Base-by-base conservation (phyloP, 2,113 vertebrate genomes). In the Apus apus region DNA sequence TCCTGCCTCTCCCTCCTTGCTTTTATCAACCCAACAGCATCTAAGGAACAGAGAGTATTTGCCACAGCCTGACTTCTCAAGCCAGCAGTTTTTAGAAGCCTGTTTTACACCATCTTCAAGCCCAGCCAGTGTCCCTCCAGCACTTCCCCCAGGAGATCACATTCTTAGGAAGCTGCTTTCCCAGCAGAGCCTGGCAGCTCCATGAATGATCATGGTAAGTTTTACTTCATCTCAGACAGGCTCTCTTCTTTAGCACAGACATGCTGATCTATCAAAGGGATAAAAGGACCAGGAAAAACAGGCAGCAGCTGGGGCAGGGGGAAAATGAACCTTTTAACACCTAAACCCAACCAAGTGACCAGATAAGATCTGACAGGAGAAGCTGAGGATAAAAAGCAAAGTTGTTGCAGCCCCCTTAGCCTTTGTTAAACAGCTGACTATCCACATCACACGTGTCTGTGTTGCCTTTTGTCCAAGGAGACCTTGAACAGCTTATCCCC, bases 401-500 rank as follows among this genome's bases (percentile, higher is more conserved):
- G 64, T 1, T 48, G 25, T 4, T 15, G 13, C 38, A 9, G 2
- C 11, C 4, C 54, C 36, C 25, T 18, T 1, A 32, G 68, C 36
- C 36, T 21, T 20, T 19, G 25, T 18, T 46, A 18, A 53, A 11
- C n/a, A 32, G n/a, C n/a, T 53, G 9, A 8, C 23, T 14, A 17
- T 2, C 11, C 26, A 0, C 13, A 23, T 30, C 15, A 30, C 14
- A 36, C 1, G 8, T 1, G 3, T 5, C 1, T 8, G 3, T 2
- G 11, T 2, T 26, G 14, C 53, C 60, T 45, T 38, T 6, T 46
- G 77, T 19, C 16, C 58, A 30, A 3, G 58, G 9, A 25, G 51
- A 32, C 43, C 58, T 9, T 11, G 15, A 78, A 64, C 1, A 56
- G 26, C 23, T 57, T 10, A 50, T 32, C 27, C 22, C 11, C 20